These are phyloP conservation scores for Sebastes schlegelii DNA, from an alignment of 2,113 vertebrate genomes.

Conservation along the genomic window DNA sequence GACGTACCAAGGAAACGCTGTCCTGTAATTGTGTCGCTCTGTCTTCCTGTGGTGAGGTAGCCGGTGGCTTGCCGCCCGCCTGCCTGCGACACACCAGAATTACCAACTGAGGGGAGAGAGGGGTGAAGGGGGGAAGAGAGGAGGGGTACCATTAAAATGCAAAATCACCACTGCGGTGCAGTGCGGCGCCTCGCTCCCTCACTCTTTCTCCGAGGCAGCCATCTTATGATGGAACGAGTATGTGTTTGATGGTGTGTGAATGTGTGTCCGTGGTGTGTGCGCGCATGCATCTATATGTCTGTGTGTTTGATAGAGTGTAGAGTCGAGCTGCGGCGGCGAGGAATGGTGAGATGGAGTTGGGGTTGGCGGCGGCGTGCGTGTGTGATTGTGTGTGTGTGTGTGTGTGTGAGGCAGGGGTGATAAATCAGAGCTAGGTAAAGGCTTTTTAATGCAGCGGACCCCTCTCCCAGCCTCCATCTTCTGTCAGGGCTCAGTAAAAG, in stretches of 20 bases:
- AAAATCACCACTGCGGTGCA: conserved; percentile 80
- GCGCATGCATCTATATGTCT: conserved; percentile 49
- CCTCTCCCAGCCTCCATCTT: conserved; percentile 86
- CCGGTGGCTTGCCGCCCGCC: conserved; percentile 57
- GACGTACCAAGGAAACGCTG: conserved; percentile 74
- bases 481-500: conserved; percentile 88
- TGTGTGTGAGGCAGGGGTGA: conserved; percentile 75
- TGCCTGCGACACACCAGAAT: conserved; percentile 71
- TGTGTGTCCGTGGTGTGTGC: conserved; percentile 53
- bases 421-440: conserved; percentile 89
- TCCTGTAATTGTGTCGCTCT: conserved; percentile 77
- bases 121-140: conserved; percentile 31
- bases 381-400: conserved; percentile 44
- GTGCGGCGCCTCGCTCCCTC: conserved; percentile 61
- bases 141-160: conserved; percentile 81
- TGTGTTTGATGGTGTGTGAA: conserved; percentile 79
- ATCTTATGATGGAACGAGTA: conserved; percentile 79
- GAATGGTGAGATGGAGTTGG: conserved; percentile 71
- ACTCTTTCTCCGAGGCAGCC: conserved; percentile 76
- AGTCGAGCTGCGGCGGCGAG: conserved; percentile 64
- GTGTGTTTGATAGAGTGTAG: conserved; percentile 80
- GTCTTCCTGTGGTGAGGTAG: conserved; percentile 73
- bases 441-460: conserved; percentile 88
- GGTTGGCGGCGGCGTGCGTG: conserved; percentile 65
- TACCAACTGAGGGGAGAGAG: conserved; percentile 58